phyloP scores from a whole-genome alignment of 1,140 invertebrate genomes.

The Drosophila littoralis region DNA sequence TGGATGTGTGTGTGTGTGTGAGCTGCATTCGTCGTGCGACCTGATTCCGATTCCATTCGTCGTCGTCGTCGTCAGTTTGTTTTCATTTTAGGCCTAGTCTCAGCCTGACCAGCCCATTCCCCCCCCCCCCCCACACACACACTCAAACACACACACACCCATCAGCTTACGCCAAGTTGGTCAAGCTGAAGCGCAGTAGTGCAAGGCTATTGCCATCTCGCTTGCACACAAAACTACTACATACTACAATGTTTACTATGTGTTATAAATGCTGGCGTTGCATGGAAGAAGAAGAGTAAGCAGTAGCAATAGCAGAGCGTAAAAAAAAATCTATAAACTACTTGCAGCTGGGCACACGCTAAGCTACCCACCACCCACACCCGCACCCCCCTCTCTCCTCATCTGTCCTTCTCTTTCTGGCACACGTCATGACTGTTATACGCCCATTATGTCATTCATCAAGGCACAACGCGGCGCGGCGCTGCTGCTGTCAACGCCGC shows the following conservation, averaged over 20 bases:
- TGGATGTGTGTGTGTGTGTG: slow-evolving; percentile 22
- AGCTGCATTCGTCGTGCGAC: slow-evolving; percentile 52
- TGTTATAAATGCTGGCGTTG: slow-evolving; percentile 46
- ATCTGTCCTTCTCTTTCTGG: slow-evolving; percentile 18
- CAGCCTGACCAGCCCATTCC: background rate
- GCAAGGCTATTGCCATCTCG: slow-evolving; percentile 16
- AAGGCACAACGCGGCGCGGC: slow-evolving; percentile 24
- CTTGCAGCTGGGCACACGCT: slow-evolving; percentile 43
- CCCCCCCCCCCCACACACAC: background rate
- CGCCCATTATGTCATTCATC: slow-evolving; percentile 79
- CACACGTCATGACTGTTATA: slow-evolving; percentile 36
- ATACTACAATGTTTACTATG: slow-evolving; percentile 82
- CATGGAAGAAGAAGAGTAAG: slow-evolving; percentile 15
- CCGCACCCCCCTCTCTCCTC: background rate
- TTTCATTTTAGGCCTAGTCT: slow-evolving; percentile 52
- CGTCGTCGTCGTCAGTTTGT: slow-evolving; percentile 49
- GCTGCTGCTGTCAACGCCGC: slow-evolving; percentile 24
- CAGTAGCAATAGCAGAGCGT: slow-evolving; percentile 2
- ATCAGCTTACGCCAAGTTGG: slow-evolving; percentile 25
- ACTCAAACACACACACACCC: background rate
- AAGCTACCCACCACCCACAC: slow-evolving; percentile 11
- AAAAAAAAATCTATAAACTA: slow-evolving; percentile 77
- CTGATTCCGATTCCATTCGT: slow-evolving; percentile 53
- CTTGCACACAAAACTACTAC: slow-evolving; percentile 54
- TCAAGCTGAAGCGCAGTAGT: slow-evolving; percentile 26